Conservation (phyloP, 2,888 invertebrate genomes). For the Orchesellides sinensis region DNA sequence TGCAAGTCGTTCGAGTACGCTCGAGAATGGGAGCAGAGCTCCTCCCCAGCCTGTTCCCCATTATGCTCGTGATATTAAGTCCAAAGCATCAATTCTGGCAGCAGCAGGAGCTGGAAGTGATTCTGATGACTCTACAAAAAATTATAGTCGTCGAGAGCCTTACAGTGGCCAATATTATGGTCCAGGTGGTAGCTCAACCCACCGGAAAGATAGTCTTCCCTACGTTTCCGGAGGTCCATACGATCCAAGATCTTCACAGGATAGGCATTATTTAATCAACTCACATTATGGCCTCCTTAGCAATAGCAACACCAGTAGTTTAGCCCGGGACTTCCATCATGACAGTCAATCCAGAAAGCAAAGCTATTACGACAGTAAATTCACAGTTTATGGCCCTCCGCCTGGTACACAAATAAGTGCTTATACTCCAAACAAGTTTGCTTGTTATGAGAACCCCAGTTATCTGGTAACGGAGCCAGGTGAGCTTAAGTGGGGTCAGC, state of each 20-base stretch:
- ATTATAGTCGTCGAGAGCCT: constrained; percentile 78
- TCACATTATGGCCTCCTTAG: constrained; percentile 68
- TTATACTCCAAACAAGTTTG: constrained; percentile 72
- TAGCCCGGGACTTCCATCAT: constrained; percentile 67
- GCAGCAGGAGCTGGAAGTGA: constrained; percentile 68
- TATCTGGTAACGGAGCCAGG: constrained; percentile 74
- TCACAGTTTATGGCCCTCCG: constrained; percentile 54
- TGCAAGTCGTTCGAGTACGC: constrained; percentile 62
- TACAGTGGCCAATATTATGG: constrained; percentile 75
- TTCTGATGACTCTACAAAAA: constrained; percentile 72
- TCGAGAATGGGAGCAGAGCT: constrained; percentile 59
- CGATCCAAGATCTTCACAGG: constrained; percentile 76
- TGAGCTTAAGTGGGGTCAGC: constrained; percentile 69
- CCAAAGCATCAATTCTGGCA: constrained; percentile 20
- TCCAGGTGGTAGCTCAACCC: constrained; percentile 5
- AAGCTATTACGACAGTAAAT: constrained; percentile 48
- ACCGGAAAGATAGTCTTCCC: constrained; percentile 76
- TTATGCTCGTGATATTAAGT: constrained; percentile 42
- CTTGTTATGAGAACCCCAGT: constrained; percentile 74
- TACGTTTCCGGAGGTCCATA: constrained; percentile 76
- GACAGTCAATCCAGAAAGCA: constrained; percentile 60
- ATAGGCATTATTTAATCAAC: constrained; percentile 76
- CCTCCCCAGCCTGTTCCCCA: constrained; percentile 41
- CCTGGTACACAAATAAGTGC: constrained; percentile 47
- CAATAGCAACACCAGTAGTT: constrained; percentile 74